Base-by-base conservation (phyloP, 2,797 vertebrate genomes). In the Adrianichthys oophorus region DNA sequence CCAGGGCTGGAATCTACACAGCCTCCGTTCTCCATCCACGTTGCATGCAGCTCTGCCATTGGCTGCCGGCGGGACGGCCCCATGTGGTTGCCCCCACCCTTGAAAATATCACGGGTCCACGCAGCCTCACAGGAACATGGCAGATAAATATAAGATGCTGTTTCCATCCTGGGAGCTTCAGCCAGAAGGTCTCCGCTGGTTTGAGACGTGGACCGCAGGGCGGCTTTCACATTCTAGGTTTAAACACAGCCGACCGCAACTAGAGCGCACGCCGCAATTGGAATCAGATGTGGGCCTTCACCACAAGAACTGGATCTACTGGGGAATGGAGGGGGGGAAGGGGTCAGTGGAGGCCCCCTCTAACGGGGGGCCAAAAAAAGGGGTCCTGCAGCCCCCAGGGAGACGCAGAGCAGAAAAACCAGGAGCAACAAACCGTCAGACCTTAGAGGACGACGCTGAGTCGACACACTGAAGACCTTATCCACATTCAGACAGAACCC, bases 171-270 rank as follows among this genome's bases (percentile, higher is more conserved):
- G 65, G 42, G 62, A 79, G 87, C 80, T 52, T 51, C 26, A 89
- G 86, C 77, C 78, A 85, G 68, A 79, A 89, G 70, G 74, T 84
- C 91, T 91, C 84, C 56, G 62, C 85, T 58, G 78, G 85, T 87
- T 90, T 85, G 62, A 78, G 76, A 85, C 78, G 66, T 80, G 82
- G 88, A 91, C 91, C 91, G 65, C 92, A 89, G n/a, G 65, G 89
- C 56, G 89, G 91, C 85, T 89, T 92, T 92, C 89, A 87, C 82
- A 84, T 90, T 93, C 88, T 87, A 88, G 68, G 82, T 88, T 87
- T 85, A 83, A 94, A 92, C 86, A 89, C 76, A 88, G 77, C 64
- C 67, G 89, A 92, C 91, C 92, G 71, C 92, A 93, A 78, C 85
- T 88, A 87, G 86, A 91, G 90, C 65, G 85, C 2, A 82, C 70